A percentile compares a stretch with the other conserved stretches of the same genome.
phyloP scores from a whole-genome alignment of 2,113 vertebrate species.

The Calyptomena viridis region DNA sequence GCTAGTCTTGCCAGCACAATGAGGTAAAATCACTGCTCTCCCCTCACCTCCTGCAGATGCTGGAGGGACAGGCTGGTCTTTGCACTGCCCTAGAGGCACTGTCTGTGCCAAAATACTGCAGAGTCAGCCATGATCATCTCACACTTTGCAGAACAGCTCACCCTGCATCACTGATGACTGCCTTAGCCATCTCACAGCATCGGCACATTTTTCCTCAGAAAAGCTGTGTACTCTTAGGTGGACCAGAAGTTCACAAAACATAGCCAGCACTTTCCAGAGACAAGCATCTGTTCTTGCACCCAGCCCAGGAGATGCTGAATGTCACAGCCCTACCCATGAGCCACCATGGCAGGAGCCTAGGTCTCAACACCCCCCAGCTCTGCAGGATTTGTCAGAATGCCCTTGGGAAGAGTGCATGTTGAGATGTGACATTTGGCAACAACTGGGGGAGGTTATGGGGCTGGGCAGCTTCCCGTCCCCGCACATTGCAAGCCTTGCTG shows the following conservation, averaged over 20 bases:
- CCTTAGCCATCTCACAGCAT: background rate
- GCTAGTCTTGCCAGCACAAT: background rate
- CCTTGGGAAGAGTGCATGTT: background rate
- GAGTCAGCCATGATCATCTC: accelerated
- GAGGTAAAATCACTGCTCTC: background rate
- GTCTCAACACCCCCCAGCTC: background rate
- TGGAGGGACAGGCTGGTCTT: background rate
- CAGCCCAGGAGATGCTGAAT: background rate
- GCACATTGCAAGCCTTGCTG: background rate
- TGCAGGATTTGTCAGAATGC: background rate
- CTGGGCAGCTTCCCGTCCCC: background rate
- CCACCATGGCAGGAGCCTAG: background rate
- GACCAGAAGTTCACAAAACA: background rate
- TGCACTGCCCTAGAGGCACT: background rate
- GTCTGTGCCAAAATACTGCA: background rate
- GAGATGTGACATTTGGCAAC: background rate
- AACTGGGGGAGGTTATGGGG: background rate
- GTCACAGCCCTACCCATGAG: background rate
- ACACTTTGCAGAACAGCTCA: background rate
- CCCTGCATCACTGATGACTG: background rate
- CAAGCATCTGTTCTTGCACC: background rate
- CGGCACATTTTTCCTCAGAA: background rate
- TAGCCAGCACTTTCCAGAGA: background rate
- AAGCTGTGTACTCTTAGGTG: background rate
- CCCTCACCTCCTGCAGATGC: background rate